Evolutionary conservation across 2,113 vertebrate species (phyloP), one percentile per base, ranked within the genome.

Genomic region (Cairina moschata): DNA sequence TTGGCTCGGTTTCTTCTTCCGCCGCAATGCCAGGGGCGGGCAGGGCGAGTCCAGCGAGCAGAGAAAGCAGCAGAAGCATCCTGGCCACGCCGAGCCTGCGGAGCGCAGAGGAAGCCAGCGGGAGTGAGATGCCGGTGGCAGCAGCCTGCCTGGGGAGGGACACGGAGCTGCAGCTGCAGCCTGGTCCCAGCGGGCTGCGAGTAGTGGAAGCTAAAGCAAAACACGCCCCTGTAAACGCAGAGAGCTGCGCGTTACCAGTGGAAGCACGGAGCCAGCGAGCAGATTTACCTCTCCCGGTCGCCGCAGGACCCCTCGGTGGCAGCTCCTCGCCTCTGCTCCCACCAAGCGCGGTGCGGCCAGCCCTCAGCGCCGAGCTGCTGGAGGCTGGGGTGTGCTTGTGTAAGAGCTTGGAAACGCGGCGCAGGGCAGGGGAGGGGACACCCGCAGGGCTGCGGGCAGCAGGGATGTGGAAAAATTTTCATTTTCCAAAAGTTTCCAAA

Each of bases 41-140:
- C 28, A 97, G 74, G 38, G 52, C 32, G 32, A 97, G 74, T 40
- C 93, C 88, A 46, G 91, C 23, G 50, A 83, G 66, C 73, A 95
- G 75, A 22, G 92, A 77, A 71, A 98, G 77, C 62, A 97, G 82
- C 72, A 93, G 82, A 86, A 96, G 75, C 98, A 98, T 98, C 91
- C 52, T 50, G 54, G 36, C 50, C 20, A 28, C 46, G 32, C 22
- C 0, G 7, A 85, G 34, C 60, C 80, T 93, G 93, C 50, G 90
- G 88, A 91, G 93, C 18, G 14, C 31, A 84, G 20, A 44, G 76
- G 65, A 83, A 90, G 5, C 46, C n/a, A 63, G 9, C 59, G 54
- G 78, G 83, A 67, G 71, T 75, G 71, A 86, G 46, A 63, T 28
- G n/a, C 2, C 8, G 15, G 44, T 46, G 17, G 66, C 83, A 87